Conservation (phyloP, 1,140 invertebrate species). For the Aphelenchoides avenae region DNA sequence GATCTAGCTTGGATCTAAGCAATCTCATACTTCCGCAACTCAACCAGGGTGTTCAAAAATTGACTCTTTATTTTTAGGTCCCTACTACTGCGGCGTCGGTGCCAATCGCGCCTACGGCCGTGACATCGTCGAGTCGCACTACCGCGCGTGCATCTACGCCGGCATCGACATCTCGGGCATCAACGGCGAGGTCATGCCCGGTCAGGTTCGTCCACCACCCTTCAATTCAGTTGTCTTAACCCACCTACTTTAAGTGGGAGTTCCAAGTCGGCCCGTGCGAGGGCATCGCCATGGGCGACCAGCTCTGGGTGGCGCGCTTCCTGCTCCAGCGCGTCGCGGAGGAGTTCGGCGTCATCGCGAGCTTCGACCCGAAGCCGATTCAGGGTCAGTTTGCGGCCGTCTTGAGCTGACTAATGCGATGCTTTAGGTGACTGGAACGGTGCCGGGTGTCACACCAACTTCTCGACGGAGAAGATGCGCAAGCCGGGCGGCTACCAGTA, state of each 20-base stretch:
- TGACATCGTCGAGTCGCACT: slow-evolving; percentile 85
- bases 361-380: slow-evolving; percentile 81
- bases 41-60: not conserved
- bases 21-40: too few relatives aligned
- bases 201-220: slow-evolving; percentile 77
- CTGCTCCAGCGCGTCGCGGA: slow-evolving; percentile 79
- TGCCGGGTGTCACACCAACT: slow-evolving; percentile 81
- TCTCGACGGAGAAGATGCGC: slow-evolving; percentile 81
- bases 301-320: slow-evolving; percentile 83
- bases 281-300: slow-evolving; percentile 78
- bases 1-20: not conserved
- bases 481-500: slow-evolving; percentile 72
- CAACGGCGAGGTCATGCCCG: slow-evolving; percentile 89
- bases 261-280: slow-evolving; percentile 67
- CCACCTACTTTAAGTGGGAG: slow-evolving; percentile 42
- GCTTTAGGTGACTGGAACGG: slow-evolving; percentile 79
- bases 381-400: slow-evolving; percentile 25
- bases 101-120: slow-evolving; percentile 85
- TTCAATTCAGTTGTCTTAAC: slow-evolving; percentile 66
- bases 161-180: slow-evolving; percentile 82
- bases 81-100: slow-evolving; percentile 89
- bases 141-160: slow-evolving; percentile 74
- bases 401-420: too few relatives aligned
- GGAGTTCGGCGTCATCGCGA: slow-evolving; percentile 80
- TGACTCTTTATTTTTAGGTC: slow-evolving; percentile 65